These are phyloP conservation scores for Ornithoptera priamus DNA, from an alignment of 2,888 invertebrate genomes.

Conservation along the genomic window DNA sequence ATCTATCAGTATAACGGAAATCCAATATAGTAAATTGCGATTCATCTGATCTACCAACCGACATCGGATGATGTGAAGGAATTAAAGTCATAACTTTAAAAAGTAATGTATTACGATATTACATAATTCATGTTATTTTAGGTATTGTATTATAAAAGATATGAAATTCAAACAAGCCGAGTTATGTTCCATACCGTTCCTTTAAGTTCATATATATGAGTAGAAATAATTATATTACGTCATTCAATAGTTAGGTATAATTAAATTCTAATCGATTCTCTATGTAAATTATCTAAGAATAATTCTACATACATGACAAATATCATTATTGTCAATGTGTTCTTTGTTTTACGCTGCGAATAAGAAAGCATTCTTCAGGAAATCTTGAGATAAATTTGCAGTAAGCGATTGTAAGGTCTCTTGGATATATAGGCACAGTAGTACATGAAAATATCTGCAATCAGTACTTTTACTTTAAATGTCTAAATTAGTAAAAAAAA, in stretches of 20 bases:
- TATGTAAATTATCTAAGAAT: not conserved
- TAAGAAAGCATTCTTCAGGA: not conserved
- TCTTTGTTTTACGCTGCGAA: not conserved
- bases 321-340: conserved; percentile 1
- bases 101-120: too few species aligned
- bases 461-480: not conserved
- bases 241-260: not conserved
- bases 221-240: not conserved
- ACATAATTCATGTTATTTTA: too few species aligned
- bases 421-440: not conserved
- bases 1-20: too few species aligned
- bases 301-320: not conserved
- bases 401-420: not conserved
- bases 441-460: not conserved
- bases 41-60: too few species aligned
- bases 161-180: too few species aligned
- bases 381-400: not conserved
- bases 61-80: too few species aligned
- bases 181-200: too few species aligned
- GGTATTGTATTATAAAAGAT: too few species aligned
- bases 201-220: not conserved
- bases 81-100: too few species aligned
- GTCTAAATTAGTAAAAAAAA: not conserved
- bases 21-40: too few species aligned
- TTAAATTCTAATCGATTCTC: conserved; percentile 1